Base-by-base conservation (phyloP, 2,888 invertebrate genomes). In the Epinotia nisella region DNA sequence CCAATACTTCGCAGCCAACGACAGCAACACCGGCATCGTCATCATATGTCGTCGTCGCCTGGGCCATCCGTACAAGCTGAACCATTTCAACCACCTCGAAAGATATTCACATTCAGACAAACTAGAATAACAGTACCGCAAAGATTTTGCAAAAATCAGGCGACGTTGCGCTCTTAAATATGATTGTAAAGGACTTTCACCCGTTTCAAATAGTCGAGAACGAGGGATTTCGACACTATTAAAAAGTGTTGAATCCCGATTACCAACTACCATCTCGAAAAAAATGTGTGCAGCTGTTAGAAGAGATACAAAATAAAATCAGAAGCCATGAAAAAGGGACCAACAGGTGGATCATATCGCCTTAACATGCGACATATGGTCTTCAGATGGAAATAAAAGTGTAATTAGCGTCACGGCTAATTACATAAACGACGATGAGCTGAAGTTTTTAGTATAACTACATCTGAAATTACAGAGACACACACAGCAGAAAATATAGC, bases 171-270 rank as follows among this genome's bases (percentile, higher is more conserved):
- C 65, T 76, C 58, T 69, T 76, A 49, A 65, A 76, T 70, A 19
- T 75, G 75, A 74, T 76, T 51, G 74, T 75, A 5, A 67, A 65
- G 55, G 77, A 77, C 62, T 76, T 64, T 21, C 75, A 77, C 49
- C 74, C 75, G 2, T 71, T 75, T 53, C 69, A 71, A 39, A 74
- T 75, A 55, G 76, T 76, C 41, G 75, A 76, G 51, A 75, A 76
- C 58, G 19, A 53, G 53, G 76, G 76, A n/a, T 76, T 76, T 41
- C 65, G 39, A 21, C 17, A 74, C 55, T 76, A 75, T 21, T 35
- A 69, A 15, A 69, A 74, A 70, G 67, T 53, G 55, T 66, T 75
- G 49, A 75, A 75, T 70, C 53, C 75, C 58, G 66, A 75, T 65
- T 75, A 74, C 61, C 51, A 71, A 56, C 65, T 75, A 24, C 75